These are phyloP conservation scores for Oceanites oceanicus DNA, from an alignment of 2,113 vertebrate genomes.

Conservation along the genomic window DNA sequence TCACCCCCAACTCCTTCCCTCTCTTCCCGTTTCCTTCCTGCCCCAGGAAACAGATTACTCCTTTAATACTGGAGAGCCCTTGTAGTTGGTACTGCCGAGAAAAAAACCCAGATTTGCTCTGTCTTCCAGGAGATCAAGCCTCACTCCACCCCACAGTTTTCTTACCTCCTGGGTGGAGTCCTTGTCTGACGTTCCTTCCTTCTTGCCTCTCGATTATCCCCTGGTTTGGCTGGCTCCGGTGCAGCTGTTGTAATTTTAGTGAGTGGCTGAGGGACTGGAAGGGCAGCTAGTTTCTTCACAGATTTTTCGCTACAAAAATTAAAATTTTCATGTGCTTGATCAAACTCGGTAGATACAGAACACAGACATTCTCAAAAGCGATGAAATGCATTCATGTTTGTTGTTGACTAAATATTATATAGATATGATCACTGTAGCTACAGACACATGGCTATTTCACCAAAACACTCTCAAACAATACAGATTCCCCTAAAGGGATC, in stretches of 20 bases:
- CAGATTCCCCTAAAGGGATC: not conserved
- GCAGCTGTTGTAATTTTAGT: constrained; percentile 73
- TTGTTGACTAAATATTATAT: accelerated
- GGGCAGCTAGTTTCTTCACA: constrained; percentile 84
- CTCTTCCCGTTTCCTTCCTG: not conserved
- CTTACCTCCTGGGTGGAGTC: constrained; percentile 86
- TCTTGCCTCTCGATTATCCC: constrained; percentile 83
- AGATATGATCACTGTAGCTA: not conserved
- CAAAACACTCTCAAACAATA: not conserved
- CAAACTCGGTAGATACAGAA: accelerated
- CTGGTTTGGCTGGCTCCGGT: constrained; percentile 80
- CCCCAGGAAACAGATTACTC: not conserved
- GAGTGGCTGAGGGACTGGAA: constrained; percentile 72
- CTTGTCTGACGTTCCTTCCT: constrained; percentile 86
- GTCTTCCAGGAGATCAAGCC: not conserved
- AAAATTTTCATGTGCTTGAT: not conserved
- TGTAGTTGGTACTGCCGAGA: not conserved
- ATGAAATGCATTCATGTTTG: accelerated
- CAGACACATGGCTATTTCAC: not conserved
- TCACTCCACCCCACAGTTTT: not conserved
- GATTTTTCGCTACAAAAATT: constrained; percentile 78
- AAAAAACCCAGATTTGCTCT: not conserved
- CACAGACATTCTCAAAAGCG: accelerated
- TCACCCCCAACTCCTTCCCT: not conserved
- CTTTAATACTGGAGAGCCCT: not conserved